These are phyloP conservation scores for Dolichotis patagonum DNA, from an alignment of 2,113 vertebrate species.

Conservation along the genomic window DNA sequence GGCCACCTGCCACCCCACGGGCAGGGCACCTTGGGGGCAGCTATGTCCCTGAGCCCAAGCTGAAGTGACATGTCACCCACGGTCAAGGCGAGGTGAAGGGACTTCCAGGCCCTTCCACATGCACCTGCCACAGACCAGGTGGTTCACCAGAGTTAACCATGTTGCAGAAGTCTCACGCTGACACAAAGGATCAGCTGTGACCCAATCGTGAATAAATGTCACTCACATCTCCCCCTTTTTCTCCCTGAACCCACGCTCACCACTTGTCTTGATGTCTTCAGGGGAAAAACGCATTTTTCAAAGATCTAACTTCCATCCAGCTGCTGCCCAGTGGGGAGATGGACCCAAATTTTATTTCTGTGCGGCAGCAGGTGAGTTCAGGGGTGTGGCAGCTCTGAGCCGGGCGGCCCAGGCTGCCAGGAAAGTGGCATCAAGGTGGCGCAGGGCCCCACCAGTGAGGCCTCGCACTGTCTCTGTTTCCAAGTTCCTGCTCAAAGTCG, in stretches of 20 bases:
- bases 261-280: slow-evolving; percentile 79
- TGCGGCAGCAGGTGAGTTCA: slow-evolving; percentile 92
- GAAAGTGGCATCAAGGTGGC: too few relatives aligned
- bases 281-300: slow-evolving; percentile 99
- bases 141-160: not conserved
- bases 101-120: rapidly evolving
- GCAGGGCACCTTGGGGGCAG: not conserved
- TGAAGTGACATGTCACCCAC: not conserved
- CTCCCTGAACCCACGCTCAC: not conserved
- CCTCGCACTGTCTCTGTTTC: not conserved
- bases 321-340: slow-evolving; percentile 96
- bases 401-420: too few relatives aligned
- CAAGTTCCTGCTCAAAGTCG: slow-evolving; percentile 93
- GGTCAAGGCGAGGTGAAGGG: too few relatives aligned
- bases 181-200: not conserved
- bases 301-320: slow-evolving; percentile 96
- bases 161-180: not conserved
- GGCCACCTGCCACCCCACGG: not conserved
- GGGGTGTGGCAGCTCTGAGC: too few relatives aligned
- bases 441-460: too few relatives aligned
- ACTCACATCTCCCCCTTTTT: not conserved
- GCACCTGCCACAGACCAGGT: not conserved
- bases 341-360: slow-evolving; percentile 91
- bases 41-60: not conserved
- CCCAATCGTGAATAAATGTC: not conserved